Percentiles rank a stretch among this genome's conserved stretches.
phyloP scores from a whole-genome alignment of 2,113 vertebrate genomes.

The Hemiscyllium ocellatum region DNA sequence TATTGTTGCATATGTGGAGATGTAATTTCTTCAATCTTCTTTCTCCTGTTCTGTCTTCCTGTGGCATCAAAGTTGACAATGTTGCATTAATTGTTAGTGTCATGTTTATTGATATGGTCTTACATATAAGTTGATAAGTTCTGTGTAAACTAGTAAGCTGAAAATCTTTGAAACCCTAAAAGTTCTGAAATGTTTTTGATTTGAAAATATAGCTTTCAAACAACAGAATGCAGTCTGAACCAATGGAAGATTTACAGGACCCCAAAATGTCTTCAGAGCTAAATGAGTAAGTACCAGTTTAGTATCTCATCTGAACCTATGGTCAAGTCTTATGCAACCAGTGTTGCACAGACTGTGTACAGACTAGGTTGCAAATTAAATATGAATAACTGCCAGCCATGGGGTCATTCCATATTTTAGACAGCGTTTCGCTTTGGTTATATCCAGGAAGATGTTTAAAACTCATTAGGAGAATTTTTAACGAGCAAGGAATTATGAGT shows the following conservation, averaged over 20 bases:
- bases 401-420: neutral
- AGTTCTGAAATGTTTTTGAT: neutral
- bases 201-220: slow-evolving; percentile 7
- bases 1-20: neutral
- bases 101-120: neutral
- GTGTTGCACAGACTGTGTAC: neutral
- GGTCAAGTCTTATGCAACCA: neutral
- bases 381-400: neutral
- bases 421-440: neutral
- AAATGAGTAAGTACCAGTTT: slow-evolving; percentile 7
- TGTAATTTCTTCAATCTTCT: neutral
- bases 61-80: neutral
- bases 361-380: neutral
- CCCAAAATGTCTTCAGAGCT: slow-evolving; percentile 5
- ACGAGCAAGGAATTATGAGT: neutral
- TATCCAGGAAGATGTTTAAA: neutral
- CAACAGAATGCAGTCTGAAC: slow-evolving; percentile 7
- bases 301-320: neutral
- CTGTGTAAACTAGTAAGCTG: neutral
- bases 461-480: neutral
- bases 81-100: neutral
- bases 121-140: too few relatives aligned
- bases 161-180: neutral
- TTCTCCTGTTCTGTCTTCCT: neutral
- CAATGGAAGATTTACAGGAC: neutral